Evolutionary conservation across 2,113 vertebrate genomes (phyloP).

Genomic region (Kryptolebias marmoratus): DNA sequence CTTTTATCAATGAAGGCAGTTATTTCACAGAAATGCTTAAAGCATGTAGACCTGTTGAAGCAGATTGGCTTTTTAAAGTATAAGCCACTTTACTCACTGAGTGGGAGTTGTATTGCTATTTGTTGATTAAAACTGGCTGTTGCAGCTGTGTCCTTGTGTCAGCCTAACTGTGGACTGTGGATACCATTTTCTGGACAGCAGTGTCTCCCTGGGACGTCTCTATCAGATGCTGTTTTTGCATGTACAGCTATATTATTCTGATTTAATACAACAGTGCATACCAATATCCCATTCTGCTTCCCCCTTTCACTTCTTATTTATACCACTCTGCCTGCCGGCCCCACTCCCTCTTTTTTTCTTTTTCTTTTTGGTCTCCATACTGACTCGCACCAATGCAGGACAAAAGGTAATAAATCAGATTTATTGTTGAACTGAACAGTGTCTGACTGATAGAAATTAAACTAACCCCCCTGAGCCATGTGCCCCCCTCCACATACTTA

Average conservation of each 20-base stretch:
- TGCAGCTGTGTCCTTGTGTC: slow-evolving; percentile 65
- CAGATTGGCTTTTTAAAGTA: slow-evolving; percentile 26
- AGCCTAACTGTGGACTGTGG: slow-evolving; percentile 24
- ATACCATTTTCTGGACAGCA: slow-evolving; percentile 32
- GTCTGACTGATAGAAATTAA: slow-evolving; percentile 66
- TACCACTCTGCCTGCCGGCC: slow-evolving; percentile 21
- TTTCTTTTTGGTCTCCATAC: not conserved
- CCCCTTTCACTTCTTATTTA: slow-evolving; percentile 77
- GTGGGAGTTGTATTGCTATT: slow-evolving; percentile 45
- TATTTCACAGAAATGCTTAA: slow-evolving; percentile 45
- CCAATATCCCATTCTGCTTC: slow-evolving; percentile 72
- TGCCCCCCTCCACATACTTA: not conserved
- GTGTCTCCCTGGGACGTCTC: slow-evolving; percentile 61
- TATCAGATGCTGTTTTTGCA: slow-evolving; percentile 74
- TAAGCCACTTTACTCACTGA: slow-evolving; percentile 47
- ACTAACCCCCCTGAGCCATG: slow-evolving; percentile 28
- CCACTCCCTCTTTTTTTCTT: not conserved
- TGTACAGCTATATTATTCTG: slow-evolving; percentile 78
- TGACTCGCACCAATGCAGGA: slow-evolving; percentile 32
- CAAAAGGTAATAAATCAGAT: slow-evolving; percentile 80
- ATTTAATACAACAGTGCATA: slow-evolving; percentile 78
- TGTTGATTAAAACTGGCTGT: slow-evolving; percentile 69
- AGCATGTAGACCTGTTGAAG: slow-evolving; percentile 17
- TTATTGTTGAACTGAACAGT: slow-evolving; percentile 70
- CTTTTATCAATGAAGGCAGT: slow-evolving; percentile 32